Evolutionary conservation across 2,113 vertebrate species (phyloP).

Genomic region (Pagrus major): DNA sequence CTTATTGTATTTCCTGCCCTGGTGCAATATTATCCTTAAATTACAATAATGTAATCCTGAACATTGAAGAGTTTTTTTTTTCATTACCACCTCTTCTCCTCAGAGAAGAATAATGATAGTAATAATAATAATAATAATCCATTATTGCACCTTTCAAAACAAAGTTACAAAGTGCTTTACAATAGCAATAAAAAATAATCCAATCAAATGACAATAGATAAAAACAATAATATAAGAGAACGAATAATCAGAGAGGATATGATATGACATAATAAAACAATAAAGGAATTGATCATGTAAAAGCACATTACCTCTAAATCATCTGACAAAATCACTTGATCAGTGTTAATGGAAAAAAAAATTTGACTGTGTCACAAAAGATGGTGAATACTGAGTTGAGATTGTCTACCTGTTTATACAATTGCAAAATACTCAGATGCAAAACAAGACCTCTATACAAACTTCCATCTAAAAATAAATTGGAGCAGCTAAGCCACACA

Average conservation of each 20-base stretch:
- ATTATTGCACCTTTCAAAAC: too few species aligned
- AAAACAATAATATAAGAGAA: too few species aligned
- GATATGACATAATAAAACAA: too few species aligned
- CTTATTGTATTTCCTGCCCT: too few species aligned
- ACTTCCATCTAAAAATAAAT: conserved; percentile 48
- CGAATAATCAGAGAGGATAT: too few species aligned
- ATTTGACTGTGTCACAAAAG: background rate
- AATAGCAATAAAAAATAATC: too few species aligned
- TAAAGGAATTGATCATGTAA: too few species aligned
- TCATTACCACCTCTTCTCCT: background rate
- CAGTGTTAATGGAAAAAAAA: background rate
- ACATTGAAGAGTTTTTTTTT: background rate
- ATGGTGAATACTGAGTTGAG: background rate
- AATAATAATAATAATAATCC: too few species aligned
- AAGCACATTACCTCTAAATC: background rate
- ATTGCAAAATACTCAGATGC: background rate
- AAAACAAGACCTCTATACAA: conserved; percentile 29
- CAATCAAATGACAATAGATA: too few species aligned
- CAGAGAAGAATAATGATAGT: too few species aligned
- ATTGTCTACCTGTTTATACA: background rate
- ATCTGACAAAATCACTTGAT: background rate
- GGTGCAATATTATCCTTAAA: background rate
- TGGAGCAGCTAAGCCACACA: conserved; percentile 49
- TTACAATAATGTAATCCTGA: background rate
- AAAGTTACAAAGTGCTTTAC: too few species aligned